Evolutionary conservation across 2,113 vertebrate genomes (phyloP).

Genomic region (Hirundichthys speculiger): DNA sequence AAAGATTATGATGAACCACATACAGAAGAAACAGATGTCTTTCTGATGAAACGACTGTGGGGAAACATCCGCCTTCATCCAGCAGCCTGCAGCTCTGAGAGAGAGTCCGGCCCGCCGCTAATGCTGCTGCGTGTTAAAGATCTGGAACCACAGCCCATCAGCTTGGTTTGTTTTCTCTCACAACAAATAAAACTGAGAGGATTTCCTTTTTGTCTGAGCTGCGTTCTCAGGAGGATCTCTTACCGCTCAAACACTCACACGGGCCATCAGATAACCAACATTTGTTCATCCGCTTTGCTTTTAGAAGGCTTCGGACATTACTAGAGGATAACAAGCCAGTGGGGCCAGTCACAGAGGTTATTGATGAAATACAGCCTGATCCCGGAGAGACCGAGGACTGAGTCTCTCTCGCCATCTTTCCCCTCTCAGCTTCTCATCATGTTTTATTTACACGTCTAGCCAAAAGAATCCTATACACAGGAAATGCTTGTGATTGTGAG

Average conservation of each 20-base stretch:
- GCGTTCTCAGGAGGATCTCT: constrained; percentile 56
- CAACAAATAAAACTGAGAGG: constrained; percentile 44
- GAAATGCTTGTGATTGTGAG: constrained; percentile 83
- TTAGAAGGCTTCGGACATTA: background rate
- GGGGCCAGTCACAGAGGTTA: background rate
- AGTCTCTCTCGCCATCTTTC: constrained; percentile 5
- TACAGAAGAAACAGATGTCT: background rate
- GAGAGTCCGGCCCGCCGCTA: background rate
- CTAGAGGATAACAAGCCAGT: background rate
- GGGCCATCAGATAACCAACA: constrained; percentile 36
- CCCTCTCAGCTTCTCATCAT: constrained; percentile 58
- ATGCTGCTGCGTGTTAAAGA: constrained; percentile 5
- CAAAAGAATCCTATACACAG: constrained; percentile 81
- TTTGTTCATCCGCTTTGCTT: constrained; percentile 6
- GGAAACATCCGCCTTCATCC: background rate
- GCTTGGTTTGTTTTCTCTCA: constrained; percentile 50
- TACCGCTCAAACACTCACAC: constrained; percentile 56
- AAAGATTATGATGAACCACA: background rate
- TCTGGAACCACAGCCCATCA: constrained; percentile 1
- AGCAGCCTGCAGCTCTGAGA: background rate
- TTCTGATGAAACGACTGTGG: background rate
- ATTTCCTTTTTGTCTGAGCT: constrained; percentile 29
- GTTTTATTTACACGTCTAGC: constrained; percentile 80
- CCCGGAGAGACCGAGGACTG: constrained; percentile 4
- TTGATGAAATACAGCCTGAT: background rate